Percentiles rank a stretch among this genome's conserved stretches.
These are phyloP conservation scores for Chrysogorgia sp. DNA, from an alignment of 92 coral and sea anemone species.

Conservation along the genomic window DNA sequence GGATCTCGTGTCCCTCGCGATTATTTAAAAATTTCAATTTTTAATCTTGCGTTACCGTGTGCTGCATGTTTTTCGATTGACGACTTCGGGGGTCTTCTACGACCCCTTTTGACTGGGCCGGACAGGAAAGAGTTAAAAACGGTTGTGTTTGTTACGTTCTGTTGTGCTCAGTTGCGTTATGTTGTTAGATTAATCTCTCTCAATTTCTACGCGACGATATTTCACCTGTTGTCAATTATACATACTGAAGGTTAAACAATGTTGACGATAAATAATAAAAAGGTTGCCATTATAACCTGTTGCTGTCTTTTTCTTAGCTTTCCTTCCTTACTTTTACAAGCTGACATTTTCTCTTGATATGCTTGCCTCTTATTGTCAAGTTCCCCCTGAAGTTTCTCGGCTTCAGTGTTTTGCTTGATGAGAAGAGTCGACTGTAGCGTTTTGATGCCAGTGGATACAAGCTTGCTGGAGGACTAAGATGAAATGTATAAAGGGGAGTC, in stretches of 20 bases:
- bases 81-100: no score
- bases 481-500: not conserved
- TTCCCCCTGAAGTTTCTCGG: conserved; percentile 82
- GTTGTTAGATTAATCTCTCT: no score
- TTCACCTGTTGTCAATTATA: no score
- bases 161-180: no score
- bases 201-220: no score
- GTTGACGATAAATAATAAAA: not conserved
- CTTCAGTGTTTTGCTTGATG: conserved; percentile 84
- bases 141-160: no score
- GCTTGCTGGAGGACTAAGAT: conserved; percentile 32
- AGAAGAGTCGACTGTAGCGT: conserved; percentile 90
- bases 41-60: no score
- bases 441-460: conserved; percentile 83
- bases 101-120: no score
- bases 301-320: conserved; percentile 84
- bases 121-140: no score
- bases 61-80: no score
- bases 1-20: no score
- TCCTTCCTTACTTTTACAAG: conserved; percentile 78
- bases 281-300: conserved; percentile 59
- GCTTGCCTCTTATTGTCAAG: conserved; percentile 78
- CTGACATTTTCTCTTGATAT: conserved; percentile 83
- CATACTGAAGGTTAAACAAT: not conserved
- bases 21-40: no score